A percentile compares a stretch with the other conserved stretches of the same genome.
These are phyloP conservation scores for Gorsachius magnificus DNA, from an alignment of 2,797 vertebrate genomes.

Conservation along the genomic window DNA sequence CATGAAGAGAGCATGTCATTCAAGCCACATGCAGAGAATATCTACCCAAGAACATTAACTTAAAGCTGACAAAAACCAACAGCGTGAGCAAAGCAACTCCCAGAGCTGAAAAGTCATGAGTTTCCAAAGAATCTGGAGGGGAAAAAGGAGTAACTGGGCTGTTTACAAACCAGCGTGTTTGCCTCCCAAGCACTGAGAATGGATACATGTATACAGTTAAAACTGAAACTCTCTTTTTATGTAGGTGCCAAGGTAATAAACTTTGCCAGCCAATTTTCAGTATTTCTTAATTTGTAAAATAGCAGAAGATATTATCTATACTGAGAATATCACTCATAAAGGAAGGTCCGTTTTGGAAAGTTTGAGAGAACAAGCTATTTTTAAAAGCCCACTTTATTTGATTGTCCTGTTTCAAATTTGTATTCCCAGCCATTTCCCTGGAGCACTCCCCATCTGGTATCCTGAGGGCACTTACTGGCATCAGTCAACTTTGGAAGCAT, in stretches of 20 bases:
- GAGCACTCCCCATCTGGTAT: background rate
- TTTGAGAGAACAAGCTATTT: slow-evolving; percentile 34
- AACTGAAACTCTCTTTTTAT: slow-evolving; percentile 38
- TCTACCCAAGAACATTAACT: background rate
- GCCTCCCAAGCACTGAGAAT: slow-evolving; percentile 22
- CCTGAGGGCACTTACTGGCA: background rate
- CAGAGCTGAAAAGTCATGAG: background rate
- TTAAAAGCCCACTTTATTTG: background rate
- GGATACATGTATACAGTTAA: background rate
- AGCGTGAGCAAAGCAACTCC: background rate
- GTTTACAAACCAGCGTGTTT: background rate
- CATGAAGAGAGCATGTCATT: background rate
- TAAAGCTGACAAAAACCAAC: background rate
- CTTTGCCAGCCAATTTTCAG: slow-evolving; percentile 19
- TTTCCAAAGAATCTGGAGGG: slow-evolving; percentile 3
- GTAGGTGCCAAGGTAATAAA: slow-evolving; percentile 35
- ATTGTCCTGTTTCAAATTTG: background rate
- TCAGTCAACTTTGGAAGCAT: background rate
- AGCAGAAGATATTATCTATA: background rate
- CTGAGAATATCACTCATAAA: slow-evolving; percentile 7
- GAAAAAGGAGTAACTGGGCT: background rate
- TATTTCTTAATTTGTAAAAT: slow-evolving; percentile 25
- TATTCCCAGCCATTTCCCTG: background rate
- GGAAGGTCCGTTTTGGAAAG: slow-evolving; percentile 15
- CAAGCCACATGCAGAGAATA: background rate